Conservation (phyloP, 2,888 invertebrate genomes). For the Yponomeuta evonymella region DNA sequence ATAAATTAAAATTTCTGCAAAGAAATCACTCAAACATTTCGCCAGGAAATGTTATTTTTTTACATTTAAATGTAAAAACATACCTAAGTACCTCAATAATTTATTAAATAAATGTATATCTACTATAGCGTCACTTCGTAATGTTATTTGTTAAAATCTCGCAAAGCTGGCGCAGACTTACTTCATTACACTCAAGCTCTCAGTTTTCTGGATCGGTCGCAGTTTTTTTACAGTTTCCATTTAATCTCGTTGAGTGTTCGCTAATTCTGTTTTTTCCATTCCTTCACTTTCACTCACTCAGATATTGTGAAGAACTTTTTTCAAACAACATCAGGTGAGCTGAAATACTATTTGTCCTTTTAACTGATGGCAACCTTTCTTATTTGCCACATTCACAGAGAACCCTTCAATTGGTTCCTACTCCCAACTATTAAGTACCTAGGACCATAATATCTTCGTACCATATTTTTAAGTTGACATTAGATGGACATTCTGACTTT, state of each 20-base stretch:
- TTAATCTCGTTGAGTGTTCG: too few relatives aligned
- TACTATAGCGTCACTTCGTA: not conserved
- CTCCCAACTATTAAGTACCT: too few relatives aligned
- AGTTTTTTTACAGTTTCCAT: too few relatives aligned
- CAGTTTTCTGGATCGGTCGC: too few relatives aligned
- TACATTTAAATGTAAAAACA: not conserved
- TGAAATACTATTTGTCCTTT: too few relatives aligned
- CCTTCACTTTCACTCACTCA: not conserved
- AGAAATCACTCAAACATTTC: slow-evolving; percentile 36
- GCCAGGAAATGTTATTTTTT: slow-evolving; percentile 27
- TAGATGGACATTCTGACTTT: too few relatives aligned
- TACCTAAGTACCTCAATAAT: not conserved
- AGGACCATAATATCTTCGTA: too few relatives aligned
- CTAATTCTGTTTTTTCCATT: not conserved
- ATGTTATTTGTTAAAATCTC: not conserved
- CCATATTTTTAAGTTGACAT: too few relatives aligned
- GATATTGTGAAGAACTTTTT: not conserved
- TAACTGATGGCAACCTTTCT: too few relatives aligned
- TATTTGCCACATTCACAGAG: too few relatives aligned
- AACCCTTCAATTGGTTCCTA: too few relatives aligned
- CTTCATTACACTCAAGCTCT: not conserved
- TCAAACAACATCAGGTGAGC: not conserved
- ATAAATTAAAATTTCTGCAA: slow-evolving; percentile 29
- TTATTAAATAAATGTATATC: slow-evolving; percentile 3
- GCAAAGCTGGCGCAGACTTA: not conserved